Evolutionary conservation across 1,140 invertebrate genomes (phyloP).

Genomic region (Drepana arcuata): DNA sequence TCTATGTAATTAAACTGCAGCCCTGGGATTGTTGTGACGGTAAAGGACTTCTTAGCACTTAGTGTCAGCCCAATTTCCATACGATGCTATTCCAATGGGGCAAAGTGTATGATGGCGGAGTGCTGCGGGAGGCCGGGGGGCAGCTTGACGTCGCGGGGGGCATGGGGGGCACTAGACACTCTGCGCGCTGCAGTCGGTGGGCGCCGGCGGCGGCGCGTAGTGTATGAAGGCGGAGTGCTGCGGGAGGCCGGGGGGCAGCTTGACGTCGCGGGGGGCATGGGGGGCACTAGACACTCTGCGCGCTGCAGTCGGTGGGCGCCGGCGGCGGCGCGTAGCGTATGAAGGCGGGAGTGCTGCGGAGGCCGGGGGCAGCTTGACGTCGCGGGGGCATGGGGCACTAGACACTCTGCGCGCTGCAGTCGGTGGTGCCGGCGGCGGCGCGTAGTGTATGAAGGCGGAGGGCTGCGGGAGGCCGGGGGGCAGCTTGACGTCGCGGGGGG

Average conservation of each 20-base stretch:
- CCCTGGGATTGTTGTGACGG: too few species aligned
- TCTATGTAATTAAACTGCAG: too few species aligned
- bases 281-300: constrained; percentile 14
- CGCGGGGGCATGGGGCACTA: constrained; percentile 77
- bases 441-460: too few species aligned
- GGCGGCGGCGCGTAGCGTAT: constrained; percentile 17
- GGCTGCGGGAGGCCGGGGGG: too few species aligned
- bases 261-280: constrained; percentile 70
- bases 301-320: constrained; percentile 5
- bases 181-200: constrained; percentile 9
- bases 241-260: constrained; percentile 41
- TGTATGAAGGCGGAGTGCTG: constrained; percentile 30
- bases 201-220: too few species aligned
- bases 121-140: constrained; percentile 36
- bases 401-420: constrained; percentile 11
- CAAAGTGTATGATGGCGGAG: constrained; percentile 26
- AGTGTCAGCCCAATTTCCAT: too few species aligned
- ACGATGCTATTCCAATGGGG: constrained; percentile 5
- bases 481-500: too few species aligned
- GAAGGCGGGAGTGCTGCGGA: constrained; percentile 27
- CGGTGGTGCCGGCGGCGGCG: too few species aligned
- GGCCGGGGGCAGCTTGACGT: constrained; percentile 53
- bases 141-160: constrained; percentile 66
- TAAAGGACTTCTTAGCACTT: too few species aligned
- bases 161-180: constrained; percentile 15